A percentile compares a stretch with the other conserved stretches of the same genome.
Conservation (phyloP, 1,140 invertebrate genomes). For the Cydia strobilella region DNA sequence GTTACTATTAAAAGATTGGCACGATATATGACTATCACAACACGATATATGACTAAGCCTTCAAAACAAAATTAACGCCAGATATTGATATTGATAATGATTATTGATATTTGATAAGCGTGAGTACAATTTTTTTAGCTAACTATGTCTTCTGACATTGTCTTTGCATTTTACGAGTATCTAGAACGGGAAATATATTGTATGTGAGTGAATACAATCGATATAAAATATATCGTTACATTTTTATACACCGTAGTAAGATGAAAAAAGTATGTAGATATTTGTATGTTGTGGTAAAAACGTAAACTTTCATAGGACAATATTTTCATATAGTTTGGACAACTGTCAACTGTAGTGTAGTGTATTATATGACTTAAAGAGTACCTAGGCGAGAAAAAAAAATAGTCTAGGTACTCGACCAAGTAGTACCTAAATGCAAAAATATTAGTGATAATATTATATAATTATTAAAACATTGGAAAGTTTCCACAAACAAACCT, state of each 20-base stretch:
- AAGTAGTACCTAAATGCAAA: neutral
- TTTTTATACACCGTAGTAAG: no score
- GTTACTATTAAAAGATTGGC: neutral
- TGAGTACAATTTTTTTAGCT: neutral
- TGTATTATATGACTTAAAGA: no score
- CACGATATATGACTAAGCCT: constrained; percentile 1
- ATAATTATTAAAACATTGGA: neutral
- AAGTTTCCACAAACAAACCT: neutral
- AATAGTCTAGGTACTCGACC: neutral
- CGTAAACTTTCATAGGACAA: no score
- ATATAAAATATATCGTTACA: no score
- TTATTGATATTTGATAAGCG: constrained; percentile 14
- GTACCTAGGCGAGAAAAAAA: no score
- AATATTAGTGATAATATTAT: neutral
- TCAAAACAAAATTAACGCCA: constrained; percentile 17
- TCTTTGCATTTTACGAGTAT: neutral
- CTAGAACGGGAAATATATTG: no score
- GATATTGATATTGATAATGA: neutral
- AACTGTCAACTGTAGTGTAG: no score
- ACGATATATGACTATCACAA: neutral
- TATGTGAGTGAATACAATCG: no score
- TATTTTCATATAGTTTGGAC: no score
- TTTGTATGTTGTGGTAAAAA: no score
- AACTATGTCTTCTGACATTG: neutral
- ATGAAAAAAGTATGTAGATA: no score